phyloP scores from a whole-genome alignment of 2,797 vertebrate species.

The Neopelma chrysocephalum region DNA sequence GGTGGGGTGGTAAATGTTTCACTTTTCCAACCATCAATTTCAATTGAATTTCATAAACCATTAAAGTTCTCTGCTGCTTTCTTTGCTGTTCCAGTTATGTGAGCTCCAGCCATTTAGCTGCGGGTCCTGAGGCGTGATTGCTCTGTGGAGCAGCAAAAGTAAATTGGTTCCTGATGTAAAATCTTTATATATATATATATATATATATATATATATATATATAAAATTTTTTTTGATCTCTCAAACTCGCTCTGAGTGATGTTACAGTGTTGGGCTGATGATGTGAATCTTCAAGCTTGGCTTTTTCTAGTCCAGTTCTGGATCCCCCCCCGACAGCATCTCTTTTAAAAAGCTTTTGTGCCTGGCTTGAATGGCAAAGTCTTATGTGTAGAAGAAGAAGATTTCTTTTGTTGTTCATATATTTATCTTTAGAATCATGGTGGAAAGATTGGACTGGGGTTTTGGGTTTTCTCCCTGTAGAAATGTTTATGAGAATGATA shows the following conservation, averaged over 20 bases:
- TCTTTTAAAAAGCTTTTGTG: neutral
- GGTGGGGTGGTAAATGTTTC: constrained; percentile 45
- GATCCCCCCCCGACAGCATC: neutral
- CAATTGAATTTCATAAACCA: constrained; percentile 63
- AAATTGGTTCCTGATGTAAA: constrained; percentile 56
- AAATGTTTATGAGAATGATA: constrained; percentile 22
- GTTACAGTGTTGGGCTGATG: neutral
- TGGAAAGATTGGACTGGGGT: neutral
- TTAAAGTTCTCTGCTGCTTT: constrained; percentile 39
- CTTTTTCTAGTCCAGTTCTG: neutral
- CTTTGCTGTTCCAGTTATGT: constrained; percentile 45
- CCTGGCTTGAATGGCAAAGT: neutral
- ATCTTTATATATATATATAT: neutral
- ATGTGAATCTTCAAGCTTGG: neutral
- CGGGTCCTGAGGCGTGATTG: constrained; percentile 58
- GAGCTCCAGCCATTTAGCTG: constrained; percentile 49
- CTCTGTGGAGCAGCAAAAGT: constrained; percentile 38
- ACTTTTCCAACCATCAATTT: constrained; percentile 42
- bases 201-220: neutral
- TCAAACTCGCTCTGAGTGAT: neutral
- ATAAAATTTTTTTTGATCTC: neutral
- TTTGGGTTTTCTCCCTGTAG: neutral
- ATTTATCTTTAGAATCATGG: neutral
- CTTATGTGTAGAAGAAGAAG: neutral
- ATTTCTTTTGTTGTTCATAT: neutral